phyloP scores from a whole-genome alignment of 64 coral and sea anemone species.

The Pachyseris speciosa region DNA sequence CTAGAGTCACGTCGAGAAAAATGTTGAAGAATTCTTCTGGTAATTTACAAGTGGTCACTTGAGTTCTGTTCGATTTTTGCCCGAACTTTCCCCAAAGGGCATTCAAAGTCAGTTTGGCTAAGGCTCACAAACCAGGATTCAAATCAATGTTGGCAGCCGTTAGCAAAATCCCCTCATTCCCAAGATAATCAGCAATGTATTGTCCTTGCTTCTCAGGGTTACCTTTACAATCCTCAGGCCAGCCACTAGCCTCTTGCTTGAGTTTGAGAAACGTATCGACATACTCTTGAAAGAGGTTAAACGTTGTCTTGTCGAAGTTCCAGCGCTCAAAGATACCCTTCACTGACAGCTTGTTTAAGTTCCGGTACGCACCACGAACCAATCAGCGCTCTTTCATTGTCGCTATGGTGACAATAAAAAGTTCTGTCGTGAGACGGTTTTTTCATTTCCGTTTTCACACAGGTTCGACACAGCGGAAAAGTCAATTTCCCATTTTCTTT shows the following conservation, averaged over 20 bases:
- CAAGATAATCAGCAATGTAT: neutral
- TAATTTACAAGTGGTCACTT: neutral
- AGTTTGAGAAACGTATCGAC: neutral
- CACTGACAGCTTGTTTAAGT: neutral
- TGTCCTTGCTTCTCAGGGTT: neutral
- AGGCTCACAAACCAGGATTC: neutral
- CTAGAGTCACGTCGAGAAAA: neutral
- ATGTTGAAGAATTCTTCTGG: neutral
- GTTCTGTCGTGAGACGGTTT: neutral
- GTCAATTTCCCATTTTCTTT: conserved; percentile 1
- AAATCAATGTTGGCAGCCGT: neutral
- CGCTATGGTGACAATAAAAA: neutral
- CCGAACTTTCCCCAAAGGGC: neutral
- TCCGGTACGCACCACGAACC: neutral
- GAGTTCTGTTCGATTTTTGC: neutral
- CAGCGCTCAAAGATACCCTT: neutral
- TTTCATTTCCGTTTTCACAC: neutral
- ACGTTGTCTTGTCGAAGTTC: neutral
- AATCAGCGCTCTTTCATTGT: neutral
- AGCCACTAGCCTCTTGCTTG: neutral
- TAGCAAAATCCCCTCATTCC: neutral
- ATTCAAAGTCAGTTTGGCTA: neutral
- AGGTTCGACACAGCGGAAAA: conserved; percentile 34
- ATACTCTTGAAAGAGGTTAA: neutral
- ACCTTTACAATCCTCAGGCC: neutral